Evolutionary conservation across 2,113 vertebrate genomes (phyloP).

Genomic region (Galemys pyrenaicus): DNA sequence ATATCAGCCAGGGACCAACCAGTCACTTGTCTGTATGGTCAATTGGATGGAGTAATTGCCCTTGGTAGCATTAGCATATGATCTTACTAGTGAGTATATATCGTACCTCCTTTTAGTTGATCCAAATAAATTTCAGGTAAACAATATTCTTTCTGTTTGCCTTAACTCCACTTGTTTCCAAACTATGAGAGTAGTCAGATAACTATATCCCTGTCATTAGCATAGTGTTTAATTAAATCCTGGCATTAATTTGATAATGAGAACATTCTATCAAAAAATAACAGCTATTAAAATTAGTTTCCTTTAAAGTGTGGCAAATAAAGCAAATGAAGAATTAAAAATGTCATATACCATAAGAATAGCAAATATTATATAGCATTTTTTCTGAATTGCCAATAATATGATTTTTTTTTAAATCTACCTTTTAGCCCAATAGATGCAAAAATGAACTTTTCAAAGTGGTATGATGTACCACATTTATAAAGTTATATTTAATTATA

Average conservation of each 20-base stretch:
- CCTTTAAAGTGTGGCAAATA: neutral
- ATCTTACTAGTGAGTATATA: neutral
- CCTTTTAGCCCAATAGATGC: neutral
- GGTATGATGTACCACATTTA: neutral
- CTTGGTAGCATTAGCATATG: neutral
- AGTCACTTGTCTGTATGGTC: neutral
- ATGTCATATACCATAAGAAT: conserved; percentile 41
- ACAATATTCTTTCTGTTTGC: neutral
- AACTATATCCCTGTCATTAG: neutral
- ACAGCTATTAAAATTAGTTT: neutral
- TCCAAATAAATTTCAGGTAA: neutral
- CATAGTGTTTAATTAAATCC: neutral
- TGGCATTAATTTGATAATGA: neutral
- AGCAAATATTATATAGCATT: neutral
- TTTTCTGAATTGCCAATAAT: conserved; percentile 46
- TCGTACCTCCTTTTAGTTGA: neutral
- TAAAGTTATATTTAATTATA: neutral
- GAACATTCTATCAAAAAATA: conserved; percentile 10
- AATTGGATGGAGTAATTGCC: neutral
- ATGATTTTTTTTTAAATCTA: neutral
- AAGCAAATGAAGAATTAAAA: neutral
- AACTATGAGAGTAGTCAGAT: neutral
- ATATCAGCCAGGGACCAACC: neutral
- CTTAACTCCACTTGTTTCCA: neutral
- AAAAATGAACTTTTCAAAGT: neutral